phyloP scores from a whole-genome alignment of 2,888 invertebrate species.

The Apomyelois bistriatella region DNA sequence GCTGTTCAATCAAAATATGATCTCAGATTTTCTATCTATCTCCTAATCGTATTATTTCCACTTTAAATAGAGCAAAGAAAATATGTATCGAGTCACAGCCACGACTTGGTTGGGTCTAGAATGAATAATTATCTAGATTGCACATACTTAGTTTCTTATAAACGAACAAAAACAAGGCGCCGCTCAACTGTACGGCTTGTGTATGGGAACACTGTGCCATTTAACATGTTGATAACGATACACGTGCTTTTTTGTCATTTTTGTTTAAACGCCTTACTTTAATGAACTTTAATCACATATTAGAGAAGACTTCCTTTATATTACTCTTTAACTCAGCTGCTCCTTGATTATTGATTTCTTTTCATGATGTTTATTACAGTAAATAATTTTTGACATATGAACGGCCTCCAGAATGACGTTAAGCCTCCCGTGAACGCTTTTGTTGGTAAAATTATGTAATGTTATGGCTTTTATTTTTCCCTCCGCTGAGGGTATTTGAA shows the following conservation, averaged over 20 bases:
- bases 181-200: not conserved
- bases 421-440: too few relatives aligned
- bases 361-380: too few relatives aligned
- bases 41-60: conserved; percentile 1
- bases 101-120: not conserved
- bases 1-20: not conserved
- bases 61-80: conserved; percentile 9
- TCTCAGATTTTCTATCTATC: conserved; percentile 5
- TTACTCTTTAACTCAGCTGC: too few relatives aligned
- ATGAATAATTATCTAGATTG: conserved; percentile 4
- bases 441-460: too few relatives aligned
- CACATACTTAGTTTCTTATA: not conserved
- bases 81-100: not conserved
- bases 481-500: too few relatives aligned
- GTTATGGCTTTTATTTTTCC: too few relatives aligned
- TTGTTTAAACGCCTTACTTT: not conserved
- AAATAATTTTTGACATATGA: too few relatives aligned
- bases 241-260: not conserved
- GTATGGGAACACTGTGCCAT: not conserved
- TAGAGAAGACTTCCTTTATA: too few relatives aligned
- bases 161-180: not conserved
- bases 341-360: too few relatives aligned
- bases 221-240: not conserved
- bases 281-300: too few relatives aligned
- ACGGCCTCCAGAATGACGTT: too few relatives aligned